Evolutionary conservation across 2,888 invertebrate species (phyloP).

Genomic region (Heliconius charithonia): DNA sequence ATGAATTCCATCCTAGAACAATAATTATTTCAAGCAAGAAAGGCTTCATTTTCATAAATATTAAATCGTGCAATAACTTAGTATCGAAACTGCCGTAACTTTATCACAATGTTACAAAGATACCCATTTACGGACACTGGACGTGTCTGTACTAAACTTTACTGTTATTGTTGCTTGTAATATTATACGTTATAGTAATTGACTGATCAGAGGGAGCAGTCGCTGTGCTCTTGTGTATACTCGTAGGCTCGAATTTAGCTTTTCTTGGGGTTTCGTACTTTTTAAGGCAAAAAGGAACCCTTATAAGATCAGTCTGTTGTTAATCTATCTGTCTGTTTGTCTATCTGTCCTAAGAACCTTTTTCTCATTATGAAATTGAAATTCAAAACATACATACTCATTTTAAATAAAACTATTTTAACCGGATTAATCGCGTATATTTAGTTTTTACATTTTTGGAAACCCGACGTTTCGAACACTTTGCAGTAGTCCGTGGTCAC

Average conservation of each 20-base stretch:
- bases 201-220: neutral
- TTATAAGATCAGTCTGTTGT: no score
- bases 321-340: no score
- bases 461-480: no score
- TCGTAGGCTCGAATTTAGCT: neutral
- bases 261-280: no score
- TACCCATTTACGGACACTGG: neutral
- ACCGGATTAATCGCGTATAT: no score
- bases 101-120: constrained; percentile 15
- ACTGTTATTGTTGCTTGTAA: neutral
- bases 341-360: no score
- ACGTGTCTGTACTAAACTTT: neutral
- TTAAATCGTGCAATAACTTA: constrained; percentile 3
- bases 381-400: no score
- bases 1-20: neutral
- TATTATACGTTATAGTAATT: neutral
- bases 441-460: no score
- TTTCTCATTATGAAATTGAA: no score
- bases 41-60: constrained; percentile 23
- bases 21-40: constrained; percentile 4
- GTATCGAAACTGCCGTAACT: constrained; percentile 22
- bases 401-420: no score
- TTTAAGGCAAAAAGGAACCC: no score
- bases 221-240: neutral
- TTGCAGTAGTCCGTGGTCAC: no score